These are phyloP conservation scores for Echinometra lucunter DNA, from an alignment of 53 echinoderm and acorn worm genomes.

Conservation along the genomic window DNA sequence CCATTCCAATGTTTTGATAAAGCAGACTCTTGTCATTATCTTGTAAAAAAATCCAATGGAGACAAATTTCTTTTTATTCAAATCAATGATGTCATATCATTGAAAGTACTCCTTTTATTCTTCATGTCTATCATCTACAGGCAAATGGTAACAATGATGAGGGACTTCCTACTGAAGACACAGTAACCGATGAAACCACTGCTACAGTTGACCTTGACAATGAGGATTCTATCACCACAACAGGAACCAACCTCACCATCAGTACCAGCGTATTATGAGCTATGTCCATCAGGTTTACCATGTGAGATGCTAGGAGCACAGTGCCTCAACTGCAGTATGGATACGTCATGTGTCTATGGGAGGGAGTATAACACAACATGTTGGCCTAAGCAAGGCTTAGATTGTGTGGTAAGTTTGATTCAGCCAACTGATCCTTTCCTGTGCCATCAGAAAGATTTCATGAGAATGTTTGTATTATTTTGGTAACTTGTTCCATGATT, in stretches of 20 bases:
- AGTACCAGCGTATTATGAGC: slow-evolving; percentile 54
- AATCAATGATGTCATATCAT: no score
- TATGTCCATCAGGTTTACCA: slow-evolving; percentile 72
- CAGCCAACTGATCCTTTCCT: no score
- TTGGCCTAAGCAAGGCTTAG: slow-evolving; percentile 75
- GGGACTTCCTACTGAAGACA: slow-evolving; percentile 13
- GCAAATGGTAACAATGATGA: neutral
- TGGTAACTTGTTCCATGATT: no score
- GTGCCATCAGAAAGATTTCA: no score
- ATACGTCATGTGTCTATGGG: slow-evolving; percentile 85
- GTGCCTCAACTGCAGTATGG: slow-evolving; percentile 85
- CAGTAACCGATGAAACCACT: slow-evolving; percentile 3
- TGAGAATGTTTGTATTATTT: no score
- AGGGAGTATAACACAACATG: slow-evolving; percentile 87
- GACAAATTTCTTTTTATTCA: neutral
- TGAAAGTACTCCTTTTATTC: no score
- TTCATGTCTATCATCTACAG: neutral
- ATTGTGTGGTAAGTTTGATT: slow-evolving; percentile 81
- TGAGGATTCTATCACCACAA: neutral
- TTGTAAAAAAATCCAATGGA: neutral
- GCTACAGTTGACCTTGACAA: neutral
- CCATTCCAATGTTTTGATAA: neutral
- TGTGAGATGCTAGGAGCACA: slow-evolving; percentile 83
- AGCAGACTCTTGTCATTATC: neutral
- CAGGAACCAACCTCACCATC: neutral